phyloP scores from a whole-genome alignment of 2,797 vertebrate species.

The Halcyon chelicuti region DNA sequence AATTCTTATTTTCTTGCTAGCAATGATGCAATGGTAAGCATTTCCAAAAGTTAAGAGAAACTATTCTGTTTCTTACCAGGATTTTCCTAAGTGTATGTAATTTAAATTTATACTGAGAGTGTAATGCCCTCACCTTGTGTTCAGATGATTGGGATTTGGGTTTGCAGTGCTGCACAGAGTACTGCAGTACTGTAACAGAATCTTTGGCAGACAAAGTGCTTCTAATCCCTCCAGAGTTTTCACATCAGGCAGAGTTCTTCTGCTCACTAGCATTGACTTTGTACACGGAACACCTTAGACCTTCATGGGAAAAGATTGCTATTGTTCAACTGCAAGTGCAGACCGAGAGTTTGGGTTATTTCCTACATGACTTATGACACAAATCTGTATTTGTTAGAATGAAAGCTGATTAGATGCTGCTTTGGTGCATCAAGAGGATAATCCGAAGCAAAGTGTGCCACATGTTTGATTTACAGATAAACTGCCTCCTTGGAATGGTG shows the following conservation, averaged over 20 bases:
- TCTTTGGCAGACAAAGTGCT: neutral
- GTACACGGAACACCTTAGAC: neutral
- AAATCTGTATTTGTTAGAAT: neutral
- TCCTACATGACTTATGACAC: neutral
- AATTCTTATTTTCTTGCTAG: neutral
- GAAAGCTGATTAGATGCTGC: conserved; percentile 10
- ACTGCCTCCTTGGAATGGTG: neutral
- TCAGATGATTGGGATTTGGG: neutral
- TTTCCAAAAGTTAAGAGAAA: neutral
- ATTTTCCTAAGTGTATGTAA: neutral
- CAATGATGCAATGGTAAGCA: neutral
- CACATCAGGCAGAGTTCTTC: neutral
- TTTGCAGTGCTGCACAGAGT: neutral
- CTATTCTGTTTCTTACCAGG: neutral
- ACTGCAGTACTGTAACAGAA: neutral
- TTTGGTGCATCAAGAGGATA: conserved; percentile 11
- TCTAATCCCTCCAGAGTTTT: neutral
- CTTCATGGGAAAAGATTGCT: neutral
- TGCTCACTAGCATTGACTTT: neutral
- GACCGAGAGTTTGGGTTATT: neutral
- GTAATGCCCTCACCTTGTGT: neutral
- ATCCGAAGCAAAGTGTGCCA: neutral
- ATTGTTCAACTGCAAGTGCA: neutral
- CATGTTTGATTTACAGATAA: conserved; percentile 5
- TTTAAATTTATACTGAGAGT: neutral